Evolutionary conservation across 2,888 invertebrate species (phyloP), one percentile per base, ranked within the genome.

Genomic region (Perizoma flavofasciatum): DNA sequence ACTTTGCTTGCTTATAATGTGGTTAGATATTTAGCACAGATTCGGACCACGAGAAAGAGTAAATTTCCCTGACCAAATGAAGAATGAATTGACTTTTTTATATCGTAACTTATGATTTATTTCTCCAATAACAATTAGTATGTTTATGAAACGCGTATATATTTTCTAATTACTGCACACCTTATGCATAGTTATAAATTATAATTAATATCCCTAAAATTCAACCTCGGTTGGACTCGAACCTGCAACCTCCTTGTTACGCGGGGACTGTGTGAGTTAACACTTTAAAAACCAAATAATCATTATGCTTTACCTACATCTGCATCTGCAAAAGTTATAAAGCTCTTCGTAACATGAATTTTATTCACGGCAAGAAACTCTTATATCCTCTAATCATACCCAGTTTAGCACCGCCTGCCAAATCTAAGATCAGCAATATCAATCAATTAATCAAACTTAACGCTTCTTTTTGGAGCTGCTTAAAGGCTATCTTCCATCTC

Each of bases 401-500:
- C 4, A 49, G 41, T 43, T 37, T 37, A n/a, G 40, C n/a, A 39
- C 40, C 46, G 59, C 41, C 59, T 47, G 6, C 22, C 44, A 44
- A 54, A 55, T 55, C 55, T 41, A 37, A 37, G 11, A 53, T 56
- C 52, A 62, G 11, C 39, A 50, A 53, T 50, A 39, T 55, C 51
- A 55, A 60, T 65, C 61, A 60, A 65, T 65, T 65, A 63, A 68
- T 68, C 61, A 61, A 59, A 65, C 43, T 58, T 59, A 64, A 56
- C 58, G 62, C 56, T 48, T 59, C 58, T 46, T 57, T 68, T 68
- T 44, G 56, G 57, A 32, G 49, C 49, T 47, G 47, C 48, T 49
- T 61, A 56, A 68, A 57, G 66, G 66, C 66, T 68, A 68, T 68
- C 68, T 48, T 44, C 11, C 55, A 68, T 62, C 60, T 64, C 58